Evolutionary conservation across 2,113 vertebrate genomes (phyloP), one percentile per base, ranked within the genome.

Genomic region (Sylvietta virens): DNA sequence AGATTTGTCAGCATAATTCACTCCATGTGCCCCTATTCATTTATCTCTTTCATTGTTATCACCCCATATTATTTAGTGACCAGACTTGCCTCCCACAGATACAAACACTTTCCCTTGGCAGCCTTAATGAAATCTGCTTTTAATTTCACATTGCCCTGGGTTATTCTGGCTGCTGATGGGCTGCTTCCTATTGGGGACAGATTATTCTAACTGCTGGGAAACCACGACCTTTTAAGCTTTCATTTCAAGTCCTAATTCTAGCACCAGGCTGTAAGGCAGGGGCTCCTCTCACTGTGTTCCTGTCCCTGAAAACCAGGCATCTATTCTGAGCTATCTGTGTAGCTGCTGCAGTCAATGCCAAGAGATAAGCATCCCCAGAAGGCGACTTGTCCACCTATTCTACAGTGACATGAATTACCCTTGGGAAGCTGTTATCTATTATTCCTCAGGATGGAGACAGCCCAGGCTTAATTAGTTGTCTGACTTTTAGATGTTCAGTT

Each of bases 391-490:
- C 95, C 94, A 85, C 95, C 69, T 69, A 39, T 50, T 47, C 90
- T 51, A 13, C 39, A 24, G 88, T 77, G 95, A 92, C 82, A 88
- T 3, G 88, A 86, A 80, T 77, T 69, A 86, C 88, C 88, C 94
- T 58, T 30, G 88, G 94, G 96, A 94, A 92, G 73, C 85, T 3
- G 10, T 95, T 93, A 90, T 79, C 94, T 93, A 31, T 76, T 91
- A 77, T 72, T 88, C 82, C 88, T 90, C 88, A 24, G 79, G 6
- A 77, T 5, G 54, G 86, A 95, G 85, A 62, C 88, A 76, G 94
- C 58, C 74, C 27, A 16, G 50, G 74, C 54, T 94, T 96, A 95
- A 95, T 95, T 90, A 95, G 85, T 90, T 92, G 79, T 58, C 82
- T 95, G 94, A 77, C 94, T 96, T 82, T 69, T 70, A 86, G 85